A percentile compares a stretch with the other conserved stretches of the same genome.
phyloP scores from a whole-genome alignment of 2,797 vertebrate species.

The Sebastes diaconus region DNA sequence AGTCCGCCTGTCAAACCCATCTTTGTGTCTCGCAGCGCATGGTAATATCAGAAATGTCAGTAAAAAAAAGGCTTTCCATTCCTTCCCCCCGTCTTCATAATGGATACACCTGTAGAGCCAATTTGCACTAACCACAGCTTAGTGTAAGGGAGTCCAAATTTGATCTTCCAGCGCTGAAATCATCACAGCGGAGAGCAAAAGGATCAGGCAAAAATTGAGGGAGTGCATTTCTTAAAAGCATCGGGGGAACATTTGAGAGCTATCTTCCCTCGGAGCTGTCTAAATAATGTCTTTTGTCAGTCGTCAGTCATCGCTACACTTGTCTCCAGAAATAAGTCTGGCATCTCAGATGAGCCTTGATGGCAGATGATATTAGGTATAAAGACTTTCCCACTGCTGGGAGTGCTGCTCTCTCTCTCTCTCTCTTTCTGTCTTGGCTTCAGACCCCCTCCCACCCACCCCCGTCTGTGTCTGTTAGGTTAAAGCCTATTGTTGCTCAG shows the following conservation, averaged over 20 bases:
- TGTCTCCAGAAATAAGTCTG: conserved; percentile 17
- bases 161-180: conserved; percentile 48
- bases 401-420: background rate
- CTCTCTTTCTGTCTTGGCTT: background rate
- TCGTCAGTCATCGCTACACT: conserved; percentile 29
- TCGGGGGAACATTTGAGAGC: conserved; percentile 33
- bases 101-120: conserved; percentile 54
- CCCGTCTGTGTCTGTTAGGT: conserved; percentile 16
- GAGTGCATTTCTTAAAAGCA: conserved; percentile 48
- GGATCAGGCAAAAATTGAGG: conserved; percentile 32
- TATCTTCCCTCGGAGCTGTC: conserved; percentile 19
- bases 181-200: conserved; percentile 27
- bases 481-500: conserved; percentile 56
- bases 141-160: conserved; percentile 42
- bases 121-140: conserved; percentile 45
- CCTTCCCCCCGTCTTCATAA: conserved; percentile 37
- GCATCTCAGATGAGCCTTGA: conserved; percentile 38
- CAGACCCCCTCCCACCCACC: background rate
- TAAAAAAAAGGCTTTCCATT: conserved; percentile 25
- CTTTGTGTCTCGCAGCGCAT: conserved; percentile 48
- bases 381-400: conserved; percentile 11
- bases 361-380: conserved; percentile 17
- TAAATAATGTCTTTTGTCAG: conserved; percentile 41
- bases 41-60: conserved; percentile 63
- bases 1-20: conserved; percentile 45